Evolutionary conservation across 2,888 invertebrate species (phyloP), one percentile per base, ranked within the genome.

Genomic region (Brenthis ino): DNA sequence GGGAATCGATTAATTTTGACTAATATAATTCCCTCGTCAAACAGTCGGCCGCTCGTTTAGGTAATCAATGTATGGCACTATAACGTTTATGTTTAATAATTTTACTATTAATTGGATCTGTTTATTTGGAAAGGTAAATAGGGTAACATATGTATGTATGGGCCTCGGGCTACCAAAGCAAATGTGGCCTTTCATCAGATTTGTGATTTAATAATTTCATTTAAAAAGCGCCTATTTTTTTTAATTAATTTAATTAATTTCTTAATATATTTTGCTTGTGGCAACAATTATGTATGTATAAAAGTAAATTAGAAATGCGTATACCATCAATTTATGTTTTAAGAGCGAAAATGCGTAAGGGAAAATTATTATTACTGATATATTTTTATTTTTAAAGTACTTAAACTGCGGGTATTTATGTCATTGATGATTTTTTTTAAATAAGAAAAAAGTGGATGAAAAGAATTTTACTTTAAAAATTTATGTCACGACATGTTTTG

Each of bases 1-100:
- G 79, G 80, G 82, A 88, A 91, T 91, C 92, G 90, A 91, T 91
- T 90, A 91, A 89, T 91, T 88, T 87, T 85, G 85, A 86, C 86
- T 86, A 88, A 89, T 89, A 87, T 89, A 90, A 91, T 88, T 88
- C 80, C 82, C 84, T 87, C 88, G 84, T 90, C 89, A 89, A 89
- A 89, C 85, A 87, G 88, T 86, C 86, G 83, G 85, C 77, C 77
- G 82, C 82, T 88, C 87, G 89, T 91, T 90, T 88, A 82, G 85
- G 85, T 91, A 89, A 91, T 91, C 88, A 89, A 86, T 85, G 86
- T 85, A 85, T 87, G 81, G 87, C 82, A 84, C 82, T 78, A 84
- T 88, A 88, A 88, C 82, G 82, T 87, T 86, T 79, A 77, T 77
- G 83, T 83, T 87, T 87, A 85, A 89, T 89, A 85, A 86, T 85